A percentile compares a stretch with the other conserved stretches of the same genome.
These are phyloP conservation scores for Cisticola juncidis DNA, from an alignment of 2,113 vertebrate genomes.

Conservation along the genomic window DNA sequence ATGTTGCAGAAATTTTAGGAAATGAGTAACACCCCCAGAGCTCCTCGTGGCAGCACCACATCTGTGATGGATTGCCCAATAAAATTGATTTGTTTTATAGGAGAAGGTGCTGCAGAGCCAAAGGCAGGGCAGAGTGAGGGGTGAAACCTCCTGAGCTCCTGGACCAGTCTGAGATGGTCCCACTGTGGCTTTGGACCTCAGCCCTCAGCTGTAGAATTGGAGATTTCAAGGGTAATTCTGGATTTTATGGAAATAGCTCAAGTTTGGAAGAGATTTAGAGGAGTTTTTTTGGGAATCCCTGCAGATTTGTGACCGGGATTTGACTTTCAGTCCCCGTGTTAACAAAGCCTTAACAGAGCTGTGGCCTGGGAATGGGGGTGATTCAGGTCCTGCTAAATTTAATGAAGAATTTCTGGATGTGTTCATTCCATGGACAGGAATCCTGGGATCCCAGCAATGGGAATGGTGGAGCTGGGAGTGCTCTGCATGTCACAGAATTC, in stretches of 20 bases:
- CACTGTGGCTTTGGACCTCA: neutral
- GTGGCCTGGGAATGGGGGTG: neutral
- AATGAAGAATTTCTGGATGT: neutral
- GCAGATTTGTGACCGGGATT: fast-evolving
- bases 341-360: neutral
- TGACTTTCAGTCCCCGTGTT: neutral
- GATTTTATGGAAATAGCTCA: neutral
- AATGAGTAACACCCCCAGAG: neutral
- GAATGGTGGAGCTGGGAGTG: neutral
- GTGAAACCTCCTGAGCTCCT: fast-evolving
- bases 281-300: neutral
- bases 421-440: neutral
- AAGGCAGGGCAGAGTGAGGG: neutral
- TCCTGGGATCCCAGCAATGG: neutral
- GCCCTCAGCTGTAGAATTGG: neutral
- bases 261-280: neutral
- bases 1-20: neutral
- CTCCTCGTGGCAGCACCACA: fast-evolving
- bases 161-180: neutral
- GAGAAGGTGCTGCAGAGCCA: neutral
- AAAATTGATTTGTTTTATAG: neutral
- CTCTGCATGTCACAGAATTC: neutral
- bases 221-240: neutral
- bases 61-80: neutral
- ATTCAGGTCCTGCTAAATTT: neutral